These are phyloP conservation scores for Siniperca knerii DNA, from an alignment of 2,113 vertebrate species.

Conservation along the genomic window DNA sequence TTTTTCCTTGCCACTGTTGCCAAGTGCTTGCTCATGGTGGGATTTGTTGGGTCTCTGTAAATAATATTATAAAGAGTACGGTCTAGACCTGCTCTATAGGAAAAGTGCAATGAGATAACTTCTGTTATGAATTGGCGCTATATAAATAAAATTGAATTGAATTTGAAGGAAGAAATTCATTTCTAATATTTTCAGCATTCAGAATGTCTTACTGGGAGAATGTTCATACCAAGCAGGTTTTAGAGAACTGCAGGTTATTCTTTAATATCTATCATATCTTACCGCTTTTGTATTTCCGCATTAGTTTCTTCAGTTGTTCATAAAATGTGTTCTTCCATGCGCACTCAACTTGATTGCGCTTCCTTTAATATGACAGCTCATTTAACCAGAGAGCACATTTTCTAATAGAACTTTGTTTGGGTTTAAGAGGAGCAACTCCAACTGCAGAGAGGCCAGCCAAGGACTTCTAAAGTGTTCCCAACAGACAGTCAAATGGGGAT, in stretches of 20 bases:
- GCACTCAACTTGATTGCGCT: constrained; percentile 11
- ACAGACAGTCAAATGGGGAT: neutral
- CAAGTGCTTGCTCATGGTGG: too few species aligned
- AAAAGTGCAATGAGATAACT: too few species aligned
- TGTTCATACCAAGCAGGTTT: neutral
- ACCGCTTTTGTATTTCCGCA: neutral
- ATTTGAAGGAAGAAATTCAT: neutral
- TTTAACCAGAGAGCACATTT: constrained; percentile 7
- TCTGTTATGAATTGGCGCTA: too few species aligned
- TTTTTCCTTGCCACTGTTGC: too few species aligned
- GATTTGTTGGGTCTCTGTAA: too few species aligned
- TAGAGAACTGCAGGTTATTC: neutral
- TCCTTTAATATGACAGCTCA: neutral
- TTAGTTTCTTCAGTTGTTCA: neutral
- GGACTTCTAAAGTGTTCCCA: neutral
- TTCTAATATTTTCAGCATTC: neutral
- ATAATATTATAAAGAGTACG: too few species aligned
- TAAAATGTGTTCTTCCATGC: neutral
- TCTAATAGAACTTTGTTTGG: constrained; percentile 2
- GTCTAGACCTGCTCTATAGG: too few species aligned
- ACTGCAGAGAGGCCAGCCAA: neutral
- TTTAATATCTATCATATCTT: neutral
- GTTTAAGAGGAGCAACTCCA: neutral
- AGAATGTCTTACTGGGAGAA: neutral
- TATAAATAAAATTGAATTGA: too few species aligned